Conservation (phyloP, 2,888 invertebrate genomes). For the Noctua janthina region DNA sequence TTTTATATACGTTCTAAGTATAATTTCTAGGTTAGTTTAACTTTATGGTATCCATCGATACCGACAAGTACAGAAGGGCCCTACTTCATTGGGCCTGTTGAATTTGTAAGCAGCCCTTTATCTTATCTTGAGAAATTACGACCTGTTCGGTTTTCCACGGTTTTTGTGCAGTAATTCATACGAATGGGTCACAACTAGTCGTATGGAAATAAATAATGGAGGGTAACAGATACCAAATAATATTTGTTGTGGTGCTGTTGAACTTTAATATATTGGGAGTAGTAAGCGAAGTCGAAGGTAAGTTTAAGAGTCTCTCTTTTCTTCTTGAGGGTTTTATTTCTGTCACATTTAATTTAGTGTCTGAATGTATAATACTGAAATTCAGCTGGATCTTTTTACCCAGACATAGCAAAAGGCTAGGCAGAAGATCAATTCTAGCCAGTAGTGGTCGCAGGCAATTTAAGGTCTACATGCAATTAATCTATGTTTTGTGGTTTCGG, state of each 20-base stretch:
- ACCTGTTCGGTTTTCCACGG: background rate
- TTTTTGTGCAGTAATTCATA: constrained; percentile 45
- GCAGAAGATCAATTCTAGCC: background rate
- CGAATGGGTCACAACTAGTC: constrained; percentile 34
- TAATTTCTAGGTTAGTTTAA: background rate
- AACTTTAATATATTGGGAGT: constrained; percentile 13
- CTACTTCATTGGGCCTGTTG: constrained; percentile 21
- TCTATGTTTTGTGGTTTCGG: background rate
- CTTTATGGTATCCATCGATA: background rate
- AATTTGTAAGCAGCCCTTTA: constrained; percentile 52
- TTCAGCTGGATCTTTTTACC: background rate
- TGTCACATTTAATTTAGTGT: background rate
- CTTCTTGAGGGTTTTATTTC: background rate
- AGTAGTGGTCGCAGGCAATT: background rate
- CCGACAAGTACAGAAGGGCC: background rate
- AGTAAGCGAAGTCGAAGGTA: constrained; percentile 30
- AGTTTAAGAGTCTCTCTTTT: constrained; percentile 1
- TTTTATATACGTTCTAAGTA: background rate
- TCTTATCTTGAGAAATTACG: constrained; percentile 49
- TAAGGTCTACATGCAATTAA: background rate
- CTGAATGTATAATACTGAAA: background rate
- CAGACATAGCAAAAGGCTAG: background rate
- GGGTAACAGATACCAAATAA: constrained; percentile 7
- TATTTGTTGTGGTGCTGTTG: constrained; percentile 26
- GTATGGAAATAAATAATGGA: constrained; percentile 33